Conservation (phyloP, 2,113 vertebrate genomes). For the Lethenteron reissneri region DNA sequence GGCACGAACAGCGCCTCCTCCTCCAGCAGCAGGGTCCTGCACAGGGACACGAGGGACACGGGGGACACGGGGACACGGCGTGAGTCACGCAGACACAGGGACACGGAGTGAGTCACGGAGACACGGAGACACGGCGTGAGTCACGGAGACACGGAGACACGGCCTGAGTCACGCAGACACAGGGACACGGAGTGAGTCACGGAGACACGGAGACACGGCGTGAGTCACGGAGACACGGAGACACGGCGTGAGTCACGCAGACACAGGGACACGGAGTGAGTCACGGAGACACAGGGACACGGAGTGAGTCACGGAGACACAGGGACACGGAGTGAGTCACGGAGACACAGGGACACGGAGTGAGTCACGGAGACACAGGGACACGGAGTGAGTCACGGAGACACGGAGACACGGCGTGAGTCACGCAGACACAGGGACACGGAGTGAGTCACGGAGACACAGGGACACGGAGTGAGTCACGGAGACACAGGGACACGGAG, state of each 20-base stretch:
- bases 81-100: not conserved
- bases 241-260: too few relatives aligned
- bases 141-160: not conserved
- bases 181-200: too few relatives aligned
- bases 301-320: too few relatives aligned
- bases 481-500: not conserved
- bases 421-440: not conserved
- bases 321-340: too few relatives aligned
- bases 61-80: not conserved
- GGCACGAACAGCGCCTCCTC: slow-evolving; percentile 7
- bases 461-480: not conserved
- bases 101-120: too few relatives aligned
- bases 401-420: too few relatives aligned
- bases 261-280: too few relatives aligned
- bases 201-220: too few relatives aligned
- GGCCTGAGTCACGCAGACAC: not conserved
- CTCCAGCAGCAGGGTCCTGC: slow-evolving; percentile 7
- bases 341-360: too few relatives aligned
- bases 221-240: not conserved
- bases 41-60: not conserved
- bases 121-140: not conserved
- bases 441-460: too few relatives aligned
- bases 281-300: too few relatives aligned
- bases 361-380: not conserved
- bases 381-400: too few relatives aligned